Conservation (phyloP, 2,113 vertebrate species). For the Chionis minor region DNA sequence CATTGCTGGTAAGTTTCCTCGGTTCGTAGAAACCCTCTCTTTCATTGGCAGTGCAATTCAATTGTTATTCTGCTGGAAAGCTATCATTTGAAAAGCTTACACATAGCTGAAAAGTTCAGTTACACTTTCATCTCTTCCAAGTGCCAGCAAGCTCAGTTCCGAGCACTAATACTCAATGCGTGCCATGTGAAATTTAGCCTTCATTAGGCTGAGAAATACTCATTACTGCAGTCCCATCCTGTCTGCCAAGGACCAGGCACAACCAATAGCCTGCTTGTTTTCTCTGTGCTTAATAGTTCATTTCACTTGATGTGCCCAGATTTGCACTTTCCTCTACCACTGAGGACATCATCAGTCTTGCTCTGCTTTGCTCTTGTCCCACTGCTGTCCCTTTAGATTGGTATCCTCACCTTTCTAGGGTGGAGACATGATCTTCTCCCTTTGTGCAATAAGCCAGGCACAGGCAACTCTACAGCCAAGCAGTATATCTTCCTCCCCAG, state of each 20-base stretch:
- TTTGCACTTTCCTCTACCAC: not conserved
- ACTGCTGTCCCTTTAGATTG: not conserved
- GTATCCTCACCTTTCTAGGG: not conserved
- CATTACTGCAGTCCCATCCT: not conserved
- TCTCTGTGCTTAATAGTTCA: not conserved
- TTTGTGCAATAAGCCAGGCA: not conserved
- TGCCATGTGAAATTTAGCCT: not conserved
- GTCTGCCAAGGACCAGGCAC: fast-evolving
- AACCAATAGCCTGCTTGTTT: not conserved
- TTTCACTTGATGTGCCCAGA: not conserved
- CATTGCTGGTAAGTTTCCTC: not conserved
- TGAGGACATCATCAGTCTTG: not conserved
- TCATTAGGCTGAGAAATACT: not conserved
- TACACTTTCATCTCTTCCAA: not conserved
- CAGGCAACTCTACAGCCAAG: not conserved
- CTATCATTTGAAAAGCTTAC: not conserved
- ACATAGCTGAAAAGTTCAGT: not conserved
- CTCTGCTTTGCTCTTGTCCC: not conserved
- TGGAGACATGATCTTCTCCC: not conserved
- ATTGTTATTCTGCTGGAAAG: not conserved
- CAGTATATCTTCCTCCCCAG: not conserved
- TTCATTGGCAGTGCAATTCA: not conserved
- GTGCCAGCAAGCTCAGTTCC: not conserved
- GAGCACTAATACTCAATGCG: not conserved
- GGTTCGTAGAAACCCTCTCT: not conserved